Base-by-base conservation (phyloP, 2,888 invertebrate species). In the Vesta saturnalis region DNA sequence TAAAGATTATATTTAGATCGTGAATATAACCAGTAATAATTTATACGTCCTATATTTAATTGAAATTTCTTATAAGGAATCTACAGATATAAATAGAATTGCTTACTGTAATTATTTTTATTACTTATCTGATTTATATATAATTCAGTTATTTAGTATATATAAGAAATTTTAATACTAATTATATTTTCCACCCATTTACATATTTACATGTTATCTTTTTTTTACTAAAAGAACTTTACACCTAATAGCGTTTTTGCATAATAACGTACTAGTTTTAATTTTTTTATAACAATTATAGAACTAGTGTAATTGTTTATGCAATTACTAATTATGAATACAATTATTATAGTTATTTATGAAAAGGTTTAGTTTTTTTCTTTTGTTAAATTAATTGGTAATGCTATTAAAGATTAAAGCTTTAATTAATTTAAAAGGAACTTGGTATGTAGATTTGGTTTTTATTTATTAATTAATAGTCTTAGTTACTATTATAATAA, bases 61-160 rank as follows among this genome's bases (percentile, higher is more conserved):
- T 69, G 64, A 61, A 64, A 60, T 57, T 64, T 64, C 64, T 60
- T 64, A 61, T 64, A 60, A 57, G 64, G 60, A 57, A 64, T 69
- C 55, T 58, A 52, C 52, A 69, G 60, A 64, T 55, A 64, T 69
- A 69, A 69, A 64, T 60, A 47, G 56, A 49, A 64, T 69, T 64
- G 64, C 64, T 69, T 69, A 61, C 60, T 69, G 64, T 69, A 64
- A 69, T 69, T 69, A 61, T 47, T 60, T 69, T 64, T 64, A 57
- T 64, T 64, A 69, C 64, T 60, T 64, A 64, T 64, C 69, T 57
- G 57, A 69, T 69, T 61, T 60, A 56, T 59, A 19, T 54, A 46
- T 64, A 56, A 61, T 58, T 43, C 49, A 46, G 39, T 49, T 23
- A 52, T 64, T 67, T n/a, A n/a, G n/a, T n/a, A n/a, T 69, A 64